Evolutionary conservation across 2,888 invertebrate species (phyloP).

Genomic region (Halictus quadricinctus): DNA sequence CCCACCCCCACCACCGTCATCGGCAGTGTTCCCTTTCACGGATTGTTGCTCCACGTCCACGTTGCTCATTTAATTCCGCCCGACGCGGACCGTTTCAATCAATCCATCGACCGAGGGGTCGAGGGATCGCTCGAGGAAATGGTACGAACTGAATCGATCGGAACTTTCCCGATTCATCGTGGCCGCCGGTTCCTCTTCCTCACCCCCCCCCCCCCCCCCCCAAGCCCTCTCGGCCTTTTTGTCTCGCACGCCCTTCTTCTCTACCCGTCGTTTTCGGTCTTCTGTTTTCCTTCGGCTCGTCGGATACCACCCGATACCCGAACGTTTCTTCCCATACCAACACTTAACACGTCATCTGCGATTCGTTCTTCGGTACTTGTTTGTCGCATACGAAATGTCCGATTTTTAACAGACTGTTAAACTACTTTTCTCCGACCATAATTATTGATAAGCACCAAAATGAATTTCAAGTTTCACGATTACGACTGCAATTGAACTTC

Average conservation of each 20-base stretch:
- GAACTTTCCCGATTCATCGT: background rate
- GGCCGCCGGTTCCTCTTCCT: background rate
- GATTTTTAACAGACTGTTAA: no score
- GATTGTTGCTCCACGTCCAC: constrained; percentile 29
- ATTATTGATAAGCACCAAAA: no score
- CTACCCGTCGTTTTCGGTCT: background rate
- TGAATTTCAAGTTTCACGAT: no score
- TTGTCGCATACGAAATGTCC: no score
- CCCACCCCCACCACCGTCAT: background rate
- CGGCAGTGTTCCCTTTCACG: constrained; percentile 12
- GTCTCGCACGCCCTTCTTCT: background rate
- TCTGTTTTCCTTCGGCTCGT: background rate
- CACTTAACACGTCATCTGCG: no score
- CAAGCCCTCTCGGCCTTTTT: background rate
- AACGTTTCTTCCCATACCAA: no score
- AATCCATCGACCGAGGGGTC: constrained; percentile 7
- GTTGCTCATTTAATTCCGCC: constrained; percentile 30
- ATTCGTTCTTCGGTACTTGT: no score
- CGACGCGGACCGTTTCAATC: constrained; percentile 26
- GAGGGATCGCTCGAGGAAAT: constrained; percentile 15
- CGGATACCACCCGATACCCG: no score
- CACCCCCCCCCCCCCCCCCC: background rate
- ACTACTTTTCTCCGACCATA: no score
- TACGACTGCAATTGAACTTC: no score
- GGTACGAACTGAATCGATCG: background rate